Conservation (phyloP, 2,113 vertebrate species). For the Elgaria multicarinata region DNA sequence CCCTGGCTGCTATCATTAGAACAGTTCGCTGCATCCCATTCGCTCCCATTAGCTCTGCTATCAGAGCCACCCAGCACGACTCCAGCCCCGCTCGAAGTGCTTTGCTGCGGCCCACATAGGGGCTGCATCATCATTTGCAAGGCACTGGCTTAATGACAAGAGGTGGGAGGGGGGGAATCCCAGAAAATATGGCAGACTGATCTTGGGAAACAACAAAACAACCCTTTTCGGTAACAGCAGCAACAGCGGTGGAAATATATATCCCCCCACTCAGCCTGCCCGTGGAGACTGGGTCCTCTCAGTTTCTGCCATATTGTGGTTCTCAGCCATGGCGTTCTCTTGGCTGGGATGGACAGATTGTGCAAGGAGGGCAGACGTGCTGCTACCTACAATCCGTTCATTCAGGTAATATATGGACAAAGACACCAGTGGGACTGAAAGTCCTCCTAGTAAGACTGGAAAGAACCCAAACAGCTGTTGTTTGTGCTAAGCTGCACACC, state of each 20-base stretch:
- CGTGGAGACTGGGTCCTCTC: background rate
- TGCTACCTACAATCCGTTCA: constrained; percentile 56
- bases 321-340: rapidly evolving
- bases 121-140: constrained; percentile 92
- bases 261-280: background rate
- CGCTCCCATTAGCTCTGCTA: constrained; percentile 95
- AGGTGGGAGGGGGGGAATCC: constrained; percentile 75
- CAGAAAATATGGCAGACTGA: constrained; percentile 84
- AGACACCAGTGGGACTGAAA: constrained; percentile 10
- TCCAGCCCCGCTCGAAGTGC: constrained; percentile 93
- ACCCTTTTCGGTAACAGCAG: constrained; percentile 36
- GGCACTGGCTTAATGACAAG: constrained; percentile 93
- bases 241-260: background rate
- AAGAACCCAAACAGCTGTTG: constrained; percentile 68
- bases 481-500: constrained; percentile 5
- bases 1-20: constrained; percentile 95
- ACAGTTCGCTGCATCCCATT: constrained; percentile 92
- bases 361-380: constrained; percentile 19
- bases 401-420: constrained; percentile 46
- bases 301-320: background rate
- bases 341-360: background rate
- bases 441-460: constrained; percentile 51
- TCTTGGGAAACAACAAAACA: constrained; percentile 65
- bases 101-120: constrained; percentile 90
- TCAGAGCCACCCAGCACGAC: constrained; percentile 93